These are phyloP conservation scores for Phymatocera aterrima DNA, from an alignment of 2,888 invertebrate genomes.

Conservation along the genomic window DNA sequence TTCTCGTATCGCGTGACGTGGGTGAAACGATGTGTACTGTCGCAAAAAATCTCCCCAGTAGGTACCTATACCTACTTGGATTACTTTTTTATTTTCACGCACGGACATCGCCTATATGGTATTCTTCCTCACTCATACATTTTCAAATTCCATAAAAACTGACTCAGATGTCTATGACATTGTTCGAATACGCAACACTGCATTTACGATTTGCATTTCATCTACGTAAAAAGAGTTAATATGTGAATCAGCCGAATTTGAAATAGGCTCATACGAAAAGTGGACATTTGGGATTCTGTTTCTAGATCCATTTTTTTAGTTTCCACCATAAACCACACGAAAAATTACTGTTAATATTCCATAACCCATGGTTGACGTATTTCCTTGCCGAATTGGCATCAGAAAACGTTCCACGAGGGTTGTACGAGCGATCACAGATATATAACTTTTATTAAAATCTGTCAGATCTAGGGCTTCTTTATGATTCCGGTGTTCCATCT, in stretches of 20 bases:
- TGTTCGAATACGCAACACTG: background rate
- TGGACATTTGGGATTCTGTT: too few species aligned
- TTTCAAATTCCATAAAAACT: background rate
- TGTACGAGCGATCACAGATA: background rate
- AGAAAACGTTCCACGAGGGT: background rate
- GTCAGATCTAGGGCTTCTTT: background rate
- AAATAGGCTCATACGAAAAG: too few species aligned
- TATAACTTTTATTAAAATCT: background rate
- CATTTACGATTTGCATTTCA: background rate
- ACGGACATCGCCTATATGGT: background rate
- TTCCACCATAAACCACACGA: too few species aligned
- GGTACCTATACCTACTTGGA: too few species aligned
- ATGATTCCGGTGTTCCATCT: background rate
- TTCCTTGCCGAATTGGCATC: background rate
- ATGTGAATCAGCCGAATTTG: too few species aligned
- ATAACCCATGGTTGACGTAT: background rate
- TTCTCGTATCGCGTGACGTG: background rate
- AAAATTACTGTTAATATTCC: background rate
- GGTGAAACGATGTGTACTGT: background rate
- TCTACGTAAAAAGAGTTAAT: background rate
- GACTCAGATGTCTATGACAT: background rate
- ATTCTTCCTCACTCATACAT: background rate
- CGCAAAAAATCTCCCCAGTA: background rate
- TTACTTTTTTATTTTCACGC: background rate
- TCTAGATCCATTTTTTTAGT: too few species aligned